Base-by-base conservation (phyloP, 2,797 vertebrate species). In the Pipistrellus pipistrellus region DNA sequence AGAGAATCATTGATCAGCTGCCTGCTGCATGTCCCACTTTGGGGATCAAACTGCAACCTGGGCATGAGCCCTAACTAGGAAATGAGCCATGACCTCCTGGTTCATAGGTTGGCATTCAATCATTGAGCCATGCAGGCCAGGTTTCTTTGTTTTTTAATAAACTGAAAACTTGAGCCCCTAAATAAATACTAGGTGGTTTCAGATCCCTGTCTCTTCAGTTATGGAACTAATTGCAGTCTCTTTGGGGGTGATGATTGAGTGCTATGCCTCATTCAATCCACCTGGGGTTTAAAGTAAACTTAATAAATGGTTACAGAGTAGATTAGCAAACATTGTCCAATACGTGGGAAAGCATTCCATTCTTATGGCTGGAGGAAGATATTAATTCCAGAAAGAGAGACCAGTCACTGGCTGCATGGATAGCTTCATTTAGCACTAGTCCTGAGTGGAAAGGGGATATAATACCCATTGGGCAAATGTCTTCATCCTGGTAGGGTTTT, bases 401-500 rank as follows among this genome's bases (percentile, higher is more conserved):
- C 62, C 12, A 84, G 41, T 95, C 66, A 93, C 23, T 84, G 48
- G 20, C 2, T 69, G 27, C 46, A 51, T 8, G 57, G 38, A 25
- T 87, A 81, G 17, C 21, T 94, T 35, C 11, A 5, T 80, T 90
- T 91, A 41, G 15, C 64, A 95, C 27, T 12, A 64, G 23, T 83
- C n/a, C 57, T 87, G 38, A 44, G 27, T 30, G 14, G 6, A 7
- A 91, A 68, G 12, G 6, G 46, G n/a, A 85, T 66, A 81, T 2
- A 90, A 94, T 91, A 93, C 30, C 38, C 30, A 93, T 57, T 38
- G 14, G 9, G 75, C 97, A 97, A 92, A 95, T 76, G 12, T 64
- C 27, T 83, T 32, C 32, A 77, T 96, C 44, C 38, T 92, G 66
- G 44, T 81, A 92, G 59, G 62, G 68, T 51, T 85, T 8, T 44